Conservation (phyloP, 1,140 invertebrate genomes). For the Anastrepha ludens region DNA sequence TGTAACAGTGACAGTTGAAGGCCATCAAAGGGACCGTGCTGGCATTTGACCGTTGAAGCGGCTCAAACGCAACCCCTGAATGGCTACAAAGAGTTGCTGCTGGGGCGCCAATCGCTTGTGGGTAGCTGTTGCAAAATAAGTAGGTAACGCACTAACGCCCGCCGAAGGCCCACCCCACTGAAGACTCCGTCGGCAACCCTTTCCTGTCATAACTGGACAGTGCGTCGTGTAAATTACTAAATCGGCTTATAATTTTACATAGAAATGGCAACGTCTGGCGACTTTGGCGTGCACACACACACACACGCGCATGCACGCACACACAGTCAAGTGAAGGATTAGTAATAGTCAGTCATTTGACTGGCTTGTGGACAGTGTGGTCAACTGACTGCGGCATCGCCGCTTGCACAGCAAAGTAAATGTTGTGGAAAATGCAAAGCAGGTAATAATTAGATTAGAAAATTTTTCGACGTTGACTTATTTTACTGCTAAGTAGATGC, state of each 20-base stretch:
- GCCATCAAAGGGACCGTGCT: slow-evolving; percentile 41
- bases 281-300: neutral
- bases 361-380: neutral
- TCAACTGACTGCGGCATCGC: neutral
- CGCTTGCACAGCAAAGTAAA: slow-evolving; percentile 10
- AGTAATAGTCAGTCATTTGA: slow-evolving; percentile 4
- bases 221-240: slow-evolving; percentile 45
- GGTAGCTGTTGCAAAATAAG: slow-evolving; percentile 8
- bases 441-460: slow-evolving; percentile 51
- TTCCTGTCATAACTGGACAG: neutral
- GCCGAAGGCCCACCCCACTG: neutral
- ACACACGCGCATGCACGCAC: neutral
- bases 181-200: neutral
- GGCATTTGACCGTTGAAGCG: slow-evolving; percentile 48
- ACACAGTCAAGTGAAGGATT: neutral
- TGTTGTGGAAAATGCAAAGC: slow-evolving; percentile 49
- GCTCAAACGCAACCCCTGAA: slow-evolving; percentile 47
- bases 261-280: neutral
- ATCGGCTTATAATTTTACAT: slow-evolving; percentile 38
- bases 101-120: neutral
- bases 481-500: slow-evolving; percentile 28
- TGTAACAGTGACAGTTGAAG: slow-evolving; percentile 52
- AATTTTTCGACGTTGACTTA: slow-evolving; percentile 47
- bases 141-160: slow-evolving; percentile 29
- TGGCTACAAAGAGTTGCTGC: neutral